A percentile compares a stretch with the other conserved stretches of the same genome.
These are phyloP conservation scores for Acanthochromis polyacanthus DNA, from an alignment of 2,113 vertebrate species.

Conservation along the genomic window DNA sequence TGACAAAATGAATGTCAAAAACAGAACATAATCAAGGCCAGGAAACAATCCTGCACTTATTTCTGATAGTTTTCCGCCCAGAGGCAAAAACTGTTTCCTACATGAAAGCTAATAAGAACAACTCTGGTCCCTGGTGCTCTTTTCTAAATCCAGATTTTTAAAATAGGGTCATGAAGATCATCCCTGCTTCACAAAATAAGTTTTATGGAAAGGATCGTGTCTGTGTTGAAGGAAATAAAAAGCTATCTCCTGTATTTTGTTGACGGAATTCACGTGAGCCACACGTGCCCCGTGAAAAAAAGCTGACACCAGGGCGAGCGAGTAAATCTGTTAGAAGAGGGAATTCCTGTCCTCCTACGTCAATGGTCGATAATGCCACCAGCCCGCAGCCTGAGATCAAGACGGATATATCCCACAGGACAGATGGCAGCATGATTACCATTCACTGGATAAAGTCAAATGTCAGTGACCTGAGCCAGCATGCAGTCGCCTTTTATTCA, in stretches of 20 bases:
- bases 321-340: constrained; percentile 64
- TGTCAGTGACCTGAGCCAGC: constrained; percentile 12
- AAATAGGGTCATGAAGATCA: not conserved
- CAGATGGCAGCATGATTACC: constrained; percentile 77
- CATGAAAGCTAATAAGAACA: constrained; percentile 26
- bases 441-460: constrained; percentile 49
- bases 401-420: constrained; percentile 46
- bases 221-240: not conserved
- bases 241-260: constrained; percentile 1
- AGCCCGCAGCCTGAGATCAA: constrained; percentile 53
- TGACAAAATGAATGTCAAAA: constrained; percentile 50
- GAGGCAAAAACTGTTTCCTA: not conserved
- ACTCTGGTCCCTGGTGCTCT: not conserved
- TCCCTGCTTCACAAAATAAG: not conserved
- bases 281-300: constrained; percentile 40
- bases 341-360: constrained; percentile 74
- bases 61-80: constrained; percentile 31
- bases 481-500: constrained; percentile 42
- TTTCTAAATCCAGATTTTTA: not conserved
- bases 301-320: constrained; percentile 30
- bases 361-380: constrained; percentile 67
- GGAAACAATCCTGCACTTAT: constrained; percentile 5
- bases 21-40: constrained; percentile 45
- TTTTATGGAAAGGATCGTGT: not conserved
- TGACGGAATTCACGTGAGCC: constrained; percentile 35